phyloP scores from a whole-genome alignment of 2,113 vertebrate species.

The Nannobrachium achirus region DNA sequence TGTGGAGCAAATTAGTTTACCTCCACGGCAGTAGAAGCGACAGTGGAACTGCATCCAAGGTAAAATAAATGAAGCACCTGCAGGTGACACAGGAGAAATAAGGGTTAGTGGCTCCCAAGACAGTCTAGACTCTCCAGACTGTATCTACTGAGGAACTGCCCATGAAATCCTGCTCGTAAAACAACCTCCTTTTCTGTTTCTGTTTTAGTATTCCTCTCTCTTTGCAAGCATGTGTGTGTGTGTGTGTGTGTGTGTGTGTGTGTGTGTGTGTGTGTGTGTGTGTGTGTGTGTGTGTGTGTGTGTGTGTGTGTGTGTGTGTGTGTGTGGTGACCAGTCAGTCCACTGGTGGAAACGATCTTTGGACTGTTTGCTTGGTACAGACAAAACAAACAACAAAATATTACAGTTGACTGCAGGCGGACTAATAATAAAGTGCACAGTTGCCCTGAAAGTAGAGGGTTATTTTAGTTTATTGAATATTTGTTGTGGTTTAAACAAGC shows the following conservation, averaged over 20 bases:
- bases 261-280: not conserved
- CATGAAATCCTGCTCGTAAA: constrained; percentile 5
- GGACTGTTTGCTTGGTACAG: not conserved
- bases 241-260: not conserved
- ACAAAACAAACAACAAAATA: constrained; percentile 49
- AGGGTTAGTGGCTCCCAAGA: constrained; percentile 31
- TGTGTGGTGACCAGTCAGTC: constrained; percentile 11
- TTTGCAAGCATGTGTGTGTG: too few relatives aligned
- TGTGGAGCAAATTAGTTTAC: constrained; percentile 35
- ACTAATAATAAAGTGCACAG: constrained; percentile 30
- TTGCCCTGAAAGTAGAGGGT: not conserved
- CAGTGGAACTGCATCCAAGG: not conserved
- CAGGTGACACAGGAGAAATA: constrained; percentile 42
- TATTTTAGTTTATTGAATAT: constrained; percentile 11
- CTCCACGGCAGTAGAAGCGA: not conserved
- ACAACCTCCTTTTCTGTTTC: not conserved
- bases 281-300: constrained; percentile 12
- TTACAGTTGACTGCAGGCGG: constrained; percentile 28
- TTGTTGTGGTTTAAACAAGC: constrained; percentile 10
- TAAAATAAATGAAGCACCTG: constrained; percentile 17
- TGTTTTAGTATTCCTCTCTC: not conserved
- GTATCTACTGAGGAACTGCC: constrained; percentile 10
- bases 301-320: constrained; percentile 4
- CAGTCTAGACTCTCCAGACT: constrained; percentile 7
- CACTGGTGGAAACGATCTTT: constrained; percentile 36